Evolutionary conservation across 2,888 invertebrate species (phyloP).

Genomic region (Agrilus mali): DNA sequence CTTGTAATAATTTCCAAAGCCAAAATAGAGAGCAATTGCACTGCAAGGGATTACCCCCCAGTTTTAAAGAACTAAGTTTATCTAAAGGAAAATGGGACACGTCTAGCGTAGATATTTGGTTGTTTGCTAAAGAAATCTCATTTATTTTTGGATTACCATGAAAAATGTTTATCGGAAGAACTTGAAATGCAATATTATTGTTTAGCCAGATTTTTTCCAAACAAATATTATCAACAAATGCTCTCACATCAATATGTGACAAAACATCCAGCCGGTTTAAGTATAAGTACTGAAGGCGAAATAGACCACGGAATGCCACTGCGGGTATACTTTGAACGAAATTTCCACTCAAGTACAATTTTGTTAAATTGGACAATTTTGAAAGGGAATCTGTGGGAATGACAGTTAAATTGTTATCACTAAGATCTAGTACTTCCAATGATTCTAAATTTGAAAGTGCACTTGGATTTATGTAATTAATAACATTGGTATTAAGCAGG

Average conservation of each 20-base stretch:
- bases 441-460: slow-evolving; percentile 64
- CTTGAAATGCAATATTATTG: slow-evolving; percentile 59
- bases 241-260: slow-evolving; percentile 58
- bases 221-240: slow-evolving; percentile 76
- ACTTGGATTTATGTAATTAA: slow-evolving; percentile 55
- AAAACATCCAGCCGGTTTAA: slow-evolving; percentile 57
- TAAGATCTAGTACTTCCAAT: slow-evolving; percentile 60
- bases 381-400: slow-evolving; percentile 66
- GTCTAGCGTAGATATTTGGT: slow-evolving; percentile 61
- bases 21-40: slow-evolving; percentile 82
- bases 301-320: slow-evolving; percentile 72
- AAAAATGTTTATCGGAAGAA: slow-evolving; percentile 70
- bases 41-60: slow-evolving; percentile 71
- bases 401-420: slow-evolving; percentile 69
- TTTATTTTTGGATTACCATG: slow-evolving; percentile 70
- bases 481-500: slow-evolving; percentile 62
- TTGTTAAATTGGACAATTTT: slow-evolving; percentile 62
- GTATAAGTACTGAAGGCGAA: slow-evolving; percentile 63
- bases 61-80: slow-evolving; percentile 56
- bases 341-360: slow-evolving; percentile 67
- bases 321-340: slow-evolving; percentile 59
- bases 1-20: slow-evolving; percentile 61
- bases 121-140: slow-evolving; percentile 63
- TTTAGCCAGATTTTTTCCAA: slow-evolving; percentile 66
- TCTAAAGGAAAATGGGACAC: slow-evolving; percentile 75